phyloP scores from a whole-genome alignment of 2,113 vertebrate species.

The Dicerorhinus sumatrensis region DNA sequence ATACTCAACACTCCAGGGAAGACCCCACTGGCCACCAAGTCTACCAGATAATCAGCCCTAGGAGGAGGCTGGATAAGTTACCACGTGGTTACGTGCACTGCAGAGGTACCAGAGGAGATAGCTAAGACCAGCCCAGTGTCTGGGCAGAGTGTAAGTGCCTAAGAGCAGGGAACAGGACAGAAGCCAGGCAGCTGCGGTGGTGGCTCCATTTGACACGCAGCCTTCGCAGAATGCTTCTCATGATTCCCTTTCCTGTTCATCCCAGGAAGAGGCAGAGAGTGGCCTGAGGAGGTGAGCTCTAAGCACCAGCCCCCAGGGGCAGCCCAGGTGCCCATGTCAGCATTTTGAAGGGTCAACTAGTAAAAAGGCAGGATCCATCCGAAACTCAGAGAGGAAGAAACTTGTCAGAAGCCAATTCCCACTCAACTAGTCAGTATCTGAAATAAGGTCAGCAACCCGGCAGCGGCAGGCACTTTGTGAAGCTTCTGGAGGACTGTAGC shows the following conservation, averaged over 20 bases:
- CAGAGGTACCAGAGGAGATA: background rate
- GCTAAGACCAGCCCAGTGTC: background rate
- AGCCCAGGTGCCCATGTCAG: background rate
- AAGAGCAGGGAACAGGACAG: background rate
- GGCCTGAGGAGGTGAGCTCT: background rate
- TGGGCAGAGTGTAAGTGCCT: background rate
- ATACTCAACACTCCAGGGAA: background rate
- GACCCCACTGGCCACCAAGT: background rate
- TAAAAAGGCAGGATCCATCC: background rate
- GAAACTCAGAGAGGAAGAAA: slow-evolving; percentile 66
- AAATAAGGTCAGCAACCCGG: slow-evolving; percentile 65
- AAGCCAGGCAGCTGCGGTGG: background rate
- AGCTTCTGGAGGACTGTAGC: slow-evolving; percentile 18
- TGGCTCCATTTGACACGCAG: background rate
- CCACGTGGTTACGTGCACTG: background rate
- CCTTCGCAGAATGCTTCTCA: slow-evolving; percentile 3
- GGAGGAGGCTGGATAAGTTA: background rate
- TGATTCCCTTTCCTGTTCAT: background rate
- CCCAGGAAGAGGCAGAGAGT: slow-evolving; percentile 30
- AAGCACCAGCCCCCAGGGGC: background rate
- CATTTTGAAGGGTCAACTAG: slow-evolving; percentile 49
- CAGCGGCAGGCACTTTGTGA: slow-evolving; percentile 33
- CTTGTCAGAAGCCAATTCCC: slow-evolving; percentile 70
- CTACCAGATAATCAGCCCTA: background rate
- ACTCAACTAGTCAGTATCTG: slow-evolving; percentile 54